Percentiles rank a stretch among this genome's conserved stretches.
phyloP scores from a whole-genome alignment of 2,888 invertebrate species.

The Therioaphis trifolii region DNA sequence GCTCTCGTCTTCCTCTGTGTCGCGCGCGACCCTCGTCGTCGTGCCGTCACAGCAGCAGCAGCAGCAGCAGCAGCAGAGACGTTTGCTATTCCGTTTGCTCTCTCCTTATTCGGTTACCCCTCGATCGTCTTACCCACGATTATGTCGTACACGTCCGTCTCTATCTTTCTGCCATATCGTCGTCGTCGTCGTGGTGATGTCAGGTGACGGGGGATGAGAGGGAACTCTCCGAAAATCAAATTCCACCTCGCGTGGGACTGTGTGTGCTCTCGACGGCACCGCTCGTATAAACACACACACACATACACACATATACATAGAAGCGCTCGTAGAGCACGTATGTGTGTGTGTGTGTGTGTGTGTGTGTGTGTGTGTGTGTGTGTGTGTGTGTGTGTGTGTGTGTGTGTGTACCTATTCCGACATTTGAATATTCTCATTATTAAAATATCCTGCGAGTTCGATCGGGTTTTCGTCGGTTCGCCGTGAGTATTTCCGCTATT shows the following conservation, averaged over 20 bases:
- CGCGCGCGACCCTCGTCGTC: not conserved
- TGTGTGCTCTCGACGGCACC: no score
- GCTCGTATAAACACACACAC: not conserved
- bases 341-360: no score
- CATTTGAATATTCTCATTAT: constrained; percentile 55
- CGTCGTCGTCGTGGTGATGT: not conserved
- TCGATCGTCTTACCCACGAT: no score
- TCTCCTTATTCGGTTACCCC: not conserved
- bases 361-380: no score
- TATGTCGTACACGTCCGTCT: not conserved
- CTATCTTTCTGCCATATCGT: not conserved
- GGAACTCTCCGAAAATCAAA: constrained; percentile 48
- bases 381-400: not conserved
- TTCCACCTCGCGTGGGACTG: constrained; percentile 30
- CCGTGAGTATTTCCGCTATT: constrained; percentile 54
- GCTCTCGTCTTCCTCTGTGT: not conserved
- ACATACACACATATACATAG: not conserved
- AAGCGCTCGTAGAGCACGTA: no score
- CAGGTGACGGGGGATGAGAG: not conserved
- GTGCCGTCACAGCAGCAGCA: no score
- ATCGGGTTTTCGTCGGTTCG: constrained; percentile 28
- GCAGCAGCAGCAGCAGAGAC: no score
- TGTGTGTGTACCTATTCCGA: not conserved
- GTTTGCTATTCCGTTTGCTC: not conserved
- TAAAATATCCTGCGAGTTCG: constrained; percentile 48